Evolutionary conservation across 2,113 vertebrate genomes (phyloP).

Genomic region (Ardeotis arabs): DNA sequence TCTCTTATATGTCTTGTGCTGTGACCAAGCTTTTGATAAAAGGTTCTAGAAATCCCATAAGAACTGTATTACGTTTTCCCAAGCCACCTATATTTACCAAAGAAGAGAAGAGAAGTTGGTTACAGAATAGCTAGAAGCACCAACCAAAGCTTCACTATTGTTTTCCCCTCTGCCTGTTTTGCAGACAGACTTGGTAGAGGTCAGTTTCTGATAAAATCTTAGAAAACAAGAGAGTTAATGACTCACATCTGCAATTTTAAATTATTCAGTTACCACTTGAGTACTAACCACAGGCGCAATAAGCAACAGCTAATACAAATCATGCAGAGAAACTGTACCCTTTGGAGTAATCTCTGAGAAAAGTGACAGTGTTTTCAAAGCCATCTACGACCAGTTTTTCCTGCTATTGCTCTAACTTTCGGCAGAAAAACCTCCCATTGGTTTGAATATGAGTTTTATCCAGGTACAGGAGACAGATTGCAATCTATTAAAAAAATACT

Average conservation of each 20-base stretch:
- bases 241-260: conserved; percentile 48
- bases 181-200: background rate
- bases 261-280: conserved; percentile 45
- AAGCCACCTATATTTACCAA: background rate
- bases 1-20: background rate
- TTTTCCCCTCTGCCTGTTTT: background rate
- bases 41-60: background rate
- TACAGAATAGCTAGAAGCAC: background rate
- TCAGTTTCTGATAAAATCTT: background rate
- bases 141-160: background rate
- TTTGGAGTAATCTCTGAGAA: conserved; percentile 9
- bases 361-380: background rate
- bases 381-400: background rate
- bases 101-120: background rate
- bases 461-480: background rate
- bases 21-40: background rate
- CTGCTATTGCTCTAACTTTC: background rate
- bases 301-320: conserved; percentile 38
- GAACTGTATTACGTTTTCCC: background rate
- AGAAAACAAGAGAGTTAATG: conserved; percentile 25
- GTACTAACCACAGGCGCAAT: background rate
- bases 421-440: background rate
- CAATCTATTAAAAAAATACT: background rate
- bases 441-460: background rate
- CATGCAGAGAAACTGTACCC: conserved; percentile 23